Evolutionary conservation across 2,113 vertebrate genomes (phyloP).

Genomic region (Sisor rabdophorus): DNA sequence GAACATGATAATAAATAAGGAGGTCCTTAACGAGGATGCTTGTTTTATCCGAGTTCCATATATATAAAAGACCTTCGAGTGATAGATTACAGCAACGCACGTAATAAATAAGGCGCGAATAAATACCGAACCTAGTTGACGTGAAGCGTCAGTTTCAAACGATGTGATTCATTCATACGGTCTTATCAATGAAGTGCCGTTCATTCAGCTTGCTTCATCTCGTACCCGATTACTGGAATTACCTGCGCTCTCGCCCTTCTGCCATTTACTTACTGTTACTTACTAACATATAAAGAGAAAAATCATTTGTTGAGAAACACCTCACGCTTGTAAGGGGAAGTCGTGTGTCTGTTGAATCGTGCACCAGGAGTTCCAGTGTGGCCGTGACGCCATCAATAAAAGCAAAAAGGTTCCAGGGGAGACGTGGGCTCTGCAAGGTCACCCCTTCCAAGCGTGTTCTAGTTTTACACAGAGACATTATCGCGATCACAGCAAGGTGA

Average conservation of each 20-base stretch:
- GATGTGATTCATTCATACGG: conserved; percentile 18
- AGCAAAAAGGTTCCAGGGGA: not conserved
- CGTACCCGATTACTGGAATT: not conserved
- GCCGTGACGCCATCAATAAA: conserved; percentile 22
- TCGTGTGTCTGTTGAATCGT: conserved; percentile 8
- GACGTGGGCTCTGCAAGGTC: conserved; percentile 31
- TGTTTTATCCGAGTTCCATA: conserved; percentile 27
- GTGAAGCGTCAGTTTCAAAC: conserved; percentile 28
- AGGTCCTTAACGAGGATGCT: conserved; percentile 36
- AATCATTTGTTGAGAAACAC: conserved; percentile 1
- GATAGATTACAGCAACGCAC: conserved; percentile 35
- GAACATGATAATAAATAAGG: conserved; percentile 26
- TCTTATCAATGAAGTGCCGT: conserved; percentile 7
- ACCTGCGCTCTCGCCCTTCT: conserved; percentile 10
- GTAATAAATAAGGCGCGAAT: conserved; percentile 54
- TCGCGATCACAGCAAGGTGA: conserved; percentile 18
- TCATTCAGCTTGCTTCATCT: not conserved
- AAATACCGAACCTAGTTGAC: conserved; percentile 41
- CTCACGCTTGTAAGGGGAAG: not conserved
- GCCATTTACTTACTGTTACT: conserved; percentile 11
- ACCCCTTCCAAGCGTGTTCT: conserved; percentile 23
- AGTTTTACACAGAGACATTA: conserved; percentile 27
- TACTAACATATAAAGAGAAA: conserved; percentile 8
- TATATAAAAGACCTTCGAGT: conserved; percentile 45
- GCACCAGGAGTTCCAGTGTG: conserved; percentile 12